A percentile compares a stretch with the other conserved stretches of the same genome.
phyloP scores from a whole-genome alignment of 2,113 vertebrate species.

The Lepisosteus oculatus region DNA sequence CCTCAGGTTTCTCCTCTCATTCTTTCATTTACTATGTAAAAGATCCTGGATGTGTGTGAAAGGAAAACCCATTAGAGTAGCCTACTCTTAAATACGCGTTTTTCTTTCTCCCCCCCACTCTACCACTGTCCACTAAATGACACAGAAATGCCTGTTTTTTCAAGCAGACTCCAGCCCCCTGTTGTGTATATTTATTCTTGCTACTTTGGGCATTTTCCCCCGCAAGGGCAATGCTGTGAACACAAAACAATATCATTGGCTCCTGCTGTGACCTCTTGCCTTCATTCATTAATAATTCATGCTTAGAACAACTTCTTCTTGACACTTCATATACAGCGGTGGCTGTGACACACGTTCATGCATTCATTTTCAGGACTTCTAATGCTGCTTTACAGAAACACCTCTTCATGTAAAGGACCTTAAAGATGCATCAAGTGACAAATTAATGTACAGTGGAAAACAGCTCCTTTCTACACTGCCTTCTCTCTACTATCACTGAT shows the following conservation, averaged over 20 bases:
- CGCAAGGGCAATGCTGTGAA: background rate
- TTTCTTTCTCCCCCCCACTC: too few species aligned
- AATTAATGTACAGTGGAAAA: too few species aligned
- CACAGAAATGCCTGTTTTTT: background rate
- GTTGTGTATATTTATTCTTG: background rate
- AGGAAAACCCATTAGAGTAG: too few species aligned
- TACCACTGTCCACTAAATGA: too few species aligned
- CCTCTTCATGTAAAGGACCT: background rate
- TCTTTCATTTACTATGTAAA: too few species aligned
- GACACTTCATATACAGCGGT: background rate
- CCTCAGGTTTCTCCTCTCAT: too few species aligned
- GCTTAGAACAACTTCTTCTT: background rate
- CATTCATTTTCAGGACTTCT: background rate
- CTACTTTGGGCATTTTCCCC: conserved; percentile 1
- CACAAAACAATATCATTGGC: conserved; percentile 2
- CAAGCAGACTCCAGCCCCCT: background rate
- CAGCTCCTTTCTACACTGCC: too few species aligned
- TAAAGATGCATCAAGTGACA: too few species aligned
- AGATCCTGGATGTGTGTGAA: too few species aligned
- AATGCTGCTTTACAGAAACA: background rate
- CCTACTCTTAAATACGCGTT: too few species aligned
- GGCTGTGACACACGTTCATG: background rate
- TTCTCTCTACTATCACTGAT: too few species aligned
- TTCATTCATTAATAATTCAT: background rate
- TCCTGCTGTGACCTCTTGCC: background rate